These are phyloP conservation scores for Drosophila putrida DNA, from an alignment of 2,888 invertebrate genomes.

Conservation along the genomic window DNA sequence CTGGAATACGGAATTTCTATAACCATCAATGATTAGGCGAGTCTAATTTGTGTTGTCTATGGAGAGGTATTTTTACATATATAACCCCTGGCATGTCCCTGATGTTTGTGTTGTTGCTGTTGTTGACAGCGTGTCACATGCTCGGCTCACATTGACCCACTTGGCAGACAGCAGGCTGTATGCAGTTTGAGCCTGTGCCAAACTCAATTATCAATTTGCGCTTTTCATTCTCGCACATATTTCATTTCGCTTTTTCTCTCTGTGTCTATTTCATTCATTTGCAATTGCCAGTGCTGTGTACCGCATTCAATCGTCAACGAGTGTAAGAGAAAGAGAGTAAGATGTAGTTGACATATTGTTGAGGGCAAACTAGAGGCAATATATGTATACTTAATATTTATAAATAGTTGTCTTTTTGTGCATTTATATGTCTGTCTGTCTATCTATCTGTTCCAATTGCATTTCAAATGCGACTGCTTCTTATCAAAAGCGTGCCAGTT, in stretches of 20 bases:
- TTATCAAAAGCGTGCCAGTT: conserved; percentile 77
- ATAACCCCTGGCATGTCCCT: conserved; percentile 17
- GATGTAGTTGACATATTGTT: conserved; percentile 15
- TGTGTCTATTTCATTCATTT: conserved; percentile 30
- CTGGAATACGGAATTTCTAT: conserved; percentile 45
- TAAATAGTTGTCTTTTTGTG: neutral
- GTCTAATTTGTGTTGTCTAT: conserved; percentile 25
- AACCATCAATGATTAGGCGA: conserved; percentile 25
- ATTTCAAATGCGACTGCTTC: conserved; percentile 63
- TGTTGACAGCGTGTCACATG: conserved; percentile 32
- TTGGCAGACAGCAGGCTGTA: conserved; percentile 46
- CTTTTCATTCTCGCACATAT: conserved; percentile 52
- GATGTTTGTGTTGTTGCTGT: neutral
- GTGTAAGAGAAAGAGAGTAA: neutral
- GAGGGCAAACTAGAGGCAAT: conserved; percentile 6
- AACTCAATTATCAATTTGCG: conserved; percentile 79
- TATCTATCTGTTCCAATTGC: conserved; percentile 66
- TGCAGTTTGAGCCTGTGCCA: conserved; percentile 76
- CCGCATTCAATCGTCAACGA: conserved; percentile 17
- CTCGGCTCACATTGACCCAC: conserved; percentile 72
- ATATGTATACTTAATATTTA: neutral
- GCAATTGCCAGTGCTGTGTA: conserved; percentile 40
- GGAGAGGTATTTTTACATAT: conserved; percentile 4
- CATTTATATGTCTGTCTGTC: conserved; percentile 15
- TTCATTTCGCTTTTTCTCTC: conserved; percentile 19